Evolutionary conservation across 2,113 vertebrate genomes (phyloP).

Genomic region (Smithornis capensis): DNA sequence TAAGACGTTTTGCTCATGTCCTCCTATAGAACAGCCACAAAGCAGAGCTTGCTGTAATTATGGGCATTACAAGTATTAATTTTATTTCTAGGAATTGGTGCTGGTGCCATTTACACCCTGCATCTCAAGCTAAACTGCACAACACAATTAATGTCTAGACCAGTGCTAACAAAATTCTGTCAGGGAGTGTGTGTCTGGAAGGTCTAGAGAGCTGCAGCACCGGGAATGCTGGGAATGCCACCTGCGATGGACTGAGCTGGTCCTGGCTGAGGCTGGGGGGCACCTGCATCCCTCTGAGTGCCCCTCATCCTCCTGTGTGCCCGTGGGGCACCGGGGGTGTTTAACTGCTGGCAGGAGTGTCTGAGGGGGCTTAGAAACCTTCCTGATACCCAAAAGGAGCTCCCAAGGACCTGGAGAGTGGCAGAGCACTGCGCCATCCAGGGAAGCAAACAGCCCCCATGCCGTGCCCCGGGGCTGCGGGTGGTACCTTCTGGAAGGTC

Average conservation of each 20-base stretch:
- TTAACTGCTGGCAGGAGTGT: rapidly evolving
- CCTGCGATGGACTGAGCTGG: neutral
- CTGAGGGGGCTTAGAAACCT: neutral
- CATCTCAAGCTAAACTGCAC: neutral
- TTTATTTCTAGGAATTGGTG: slow-evolving; percentile 47
- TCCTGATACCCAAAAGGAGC: rapidly evolving
- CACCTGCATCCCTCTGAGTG: rapidly evolving
- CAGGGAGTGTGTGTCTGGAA: neutral
- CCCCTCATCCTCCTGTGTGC: neutral
- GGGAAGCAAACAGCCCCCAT: neutral
- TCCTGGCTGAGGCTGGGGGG: neutral
- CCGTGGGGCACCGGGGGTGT: rapidly evolving
- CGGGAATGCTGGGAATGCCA: rapidly evolving
- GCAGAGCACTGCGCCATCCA: too few species aligned
- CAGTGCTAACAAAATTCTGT: neutral
- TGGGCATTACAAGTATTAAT: slow-evolving; percentile 34
- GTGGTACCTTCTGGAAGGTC: slow-evolving; percentile 81
- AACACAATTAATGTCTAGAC: neutral
- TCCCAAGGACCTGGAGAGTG: neutral
- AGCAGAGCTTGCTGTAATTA: slow-evolving; percentile 54
- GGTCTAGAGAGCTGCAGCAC: neutral
- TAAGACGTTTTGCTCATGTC: slow-evolving; percentile 44
- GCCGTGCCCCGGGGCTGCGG: rapidly evolving
- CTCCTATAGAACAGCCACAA: slow-evolving; percentile 46
- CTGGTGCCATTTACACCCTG: neutral